phyloP scores from a whole-genome alignment of 2,797 vertebrate species.

The Xyrichtys novacula region DNA sequence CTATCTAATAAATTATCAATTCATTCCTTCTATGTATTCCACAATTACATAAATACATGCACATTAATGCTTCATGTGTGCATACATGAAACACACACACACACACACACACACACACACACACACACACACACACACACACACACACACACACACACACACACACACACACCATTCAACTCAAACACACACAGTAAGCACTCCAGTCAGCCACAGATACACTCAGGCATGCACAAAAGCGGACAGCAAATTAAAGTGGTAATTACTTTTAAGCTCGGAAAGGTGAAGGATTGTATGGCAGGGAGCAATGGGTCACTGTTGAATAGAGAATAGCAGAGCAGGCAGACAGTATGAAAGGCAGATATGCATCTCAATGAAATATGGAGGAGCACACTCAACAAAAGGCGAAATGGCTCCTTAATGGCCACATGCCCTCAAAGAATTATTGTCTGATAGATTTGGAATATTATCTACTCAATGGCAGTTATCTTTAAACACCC shows the following conservation, averaged over 20 bases:
- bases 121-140: slow-evolving; percentile 19
- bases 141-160: slow-evolving; percentile 29
- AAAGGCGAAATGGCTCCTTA: slow-evolving; percentile 79
- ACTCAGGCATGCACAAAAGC: slow-evolving; percentile 81
- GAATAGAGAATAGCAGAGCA: slow-evolving; percentile 78
- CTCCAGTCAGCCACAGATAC: slow-evolving; percentile 74
- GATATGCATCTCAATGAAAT: slow-evolving; percentile 85
- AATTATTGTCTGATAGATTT: slow-evolving; percentile 82
- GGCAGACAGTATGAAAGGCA: slow-evolving; percentile 78
- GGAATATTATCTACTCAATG: slow-evolving; percentile 78
- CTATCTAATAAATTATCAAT: slow-evolving; percentile 32
- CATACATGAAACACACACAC: slow-evolving; percentile 37
- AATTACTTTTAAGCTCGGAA: slow-evolving; percentile 87
- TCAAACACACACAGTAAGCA: slow-evolving; percentile 49
- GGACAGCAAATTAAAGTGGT: slow-evolving; percentile 87
- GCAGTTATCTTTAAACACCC: slow-evolving; percentile 78
- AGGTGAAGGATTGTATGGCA: slow-evolving; percentile 83
- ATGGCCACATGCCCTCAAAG: slow-evolving; percentile 80
- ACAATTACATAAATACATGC: slow-evolving; percentile 35
- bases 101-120: slow-evolving; percentile 26
- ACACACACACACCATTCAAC: no score
- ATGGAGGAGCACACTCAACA: slow-evolving; percentile 79
- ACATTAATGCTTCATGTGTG: slow-evolving; percentile 36
- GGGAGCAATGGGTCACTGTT: slow-evolving; percentile 81
- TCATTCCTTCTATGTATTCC: slow-evolving; percentile 38